Evolutionary conservation across 1,140 invertebrate species (phyloP).

Genomic region (Samia ricini): DNA sequence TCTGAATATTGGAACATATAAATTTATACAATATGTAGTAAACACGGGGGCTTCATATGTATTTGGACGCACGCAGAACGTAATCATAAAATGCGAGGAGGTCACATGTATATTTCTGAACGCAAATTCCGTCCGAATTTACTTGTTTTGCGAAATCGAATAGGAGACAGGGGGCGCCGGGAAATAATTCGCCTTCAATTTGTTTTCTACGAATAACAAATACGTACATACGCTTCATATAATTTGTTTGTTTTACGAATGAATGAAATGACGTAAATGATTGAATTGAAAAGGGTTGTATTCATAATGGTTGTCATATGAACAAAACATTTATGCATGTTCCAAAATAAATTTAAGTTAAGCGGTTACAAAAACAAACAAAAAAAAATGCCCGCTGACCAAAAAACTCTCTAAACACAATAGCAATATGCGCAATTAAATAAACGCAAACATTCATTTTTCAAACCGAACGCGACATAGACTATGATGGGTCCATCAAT

Average conservation of each 20-base stretch:
- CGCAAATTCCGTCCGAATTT: slow-evolving; percentile 12
- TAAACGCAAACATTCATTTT: slow-evolving; percentile 54
- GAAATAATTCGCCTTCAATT: slow-evolving; percentile 8
- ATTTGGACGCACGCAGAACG: slow-evolving; percentile 1
- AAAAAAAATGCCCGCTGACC: not conserved
- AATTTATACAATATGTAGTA: not conserved
- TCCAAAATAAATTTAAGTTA: not conserved
- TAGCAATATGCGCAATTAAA: slow-evolving; percentile 48
- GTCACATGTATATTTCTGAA: not conserved
- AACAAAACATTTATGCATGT: not conserved
- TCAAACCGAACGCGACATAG: slow-evolving; percentile 52
- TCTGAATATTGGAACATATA: not conserved
- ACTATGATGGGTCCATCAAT: slow-evolving; percentile 60
- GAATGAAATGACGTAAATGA: not conserved
- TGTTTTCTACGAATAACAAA: slow-evolving; percentile 2
- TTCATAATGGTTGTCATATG: not conserved
- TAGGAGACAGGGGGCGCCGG: slow-evolving; percentile 7
- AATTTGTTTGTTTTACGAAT: not conserved
- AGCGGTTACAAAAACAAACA: too few species aligned
- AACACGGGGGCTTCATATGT: not conserved
- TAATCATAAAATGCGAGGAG: not conserved
- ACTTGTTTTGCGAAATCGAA: slow-evolving; percentile 11
- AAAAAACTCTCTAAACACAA: slow-evolving; percentile 26
- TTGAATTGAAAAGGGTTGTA: not conserved
- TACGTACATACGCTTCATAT: not conserved